Evolutionary conservation across 1,140 invertebrate species (phyloP).

Genomic region (Goniozus legneri): DNA sequence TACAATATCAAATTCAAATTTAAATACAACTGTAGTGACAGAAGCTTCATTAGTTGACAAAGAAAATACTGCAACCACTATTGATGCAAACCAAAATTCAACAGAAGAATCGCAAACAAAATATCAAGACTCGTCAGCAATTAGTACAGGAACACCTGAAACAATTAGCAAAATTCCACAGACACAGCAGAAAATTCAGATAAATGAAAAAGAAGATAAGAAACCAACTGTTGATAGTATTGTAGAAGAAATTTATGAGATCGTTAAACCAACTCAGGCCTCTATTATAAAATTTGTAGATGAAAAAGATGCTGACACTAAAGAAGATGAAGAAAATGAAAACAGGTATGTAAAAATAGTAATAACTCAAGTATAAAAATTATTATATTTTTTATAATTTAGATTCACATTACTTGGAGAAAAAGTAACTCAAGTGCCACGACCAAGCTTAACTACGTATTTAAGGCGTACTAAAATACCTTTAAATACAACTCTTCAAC

Average conservation of each 20-base stretch:
- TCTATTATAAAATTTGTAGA: too few relatives aligned
- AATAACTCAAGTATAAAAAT: too few relatives aligned
- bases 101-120: neutral
- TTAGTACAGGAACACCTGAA: neutral
- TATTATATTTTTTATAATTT: slow-evolving; percentile 2
- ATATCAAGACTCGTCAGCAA: neutral
- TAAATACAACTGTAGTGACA: neutral
- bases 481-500: slow-evolving; percentile 30
- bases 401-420: slow-evolving; percentile 43
- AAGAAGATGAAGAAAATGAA: slow-evolving; percentile 38
- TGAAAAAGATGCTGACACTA: slow-evolving; percentile 1
- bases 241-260: slow-evolving; percentile 33
- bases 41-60: neutral
- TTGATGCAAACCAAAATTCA: neutral
- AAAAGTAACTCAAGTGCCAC: slow-evolving; percentile 42
- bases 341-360: slow-evolving; percentile 28
- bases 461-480: slow-evolving; percentile 34
- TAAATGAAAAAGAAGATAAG: slow-evolving; percentile 13
- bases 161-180: too few relatives aligned
- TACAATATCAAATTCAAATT: too few relatives aligned
- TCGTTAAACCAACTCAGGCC: slow-evolving; percentile 30
- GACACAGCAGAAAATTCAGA: neutral
- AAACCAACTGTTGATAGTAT: slow-evolving; percentile 35
- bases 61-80: too few relatives aligned
- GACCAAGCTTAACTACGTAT: slow-evolving; percentile 39